These are phyloP conservation scores for Venustaconcha ellipsiformis DNA, from an alignment of 1,140 invertebrate genomes.

Conservation along the genomic window DNA sequence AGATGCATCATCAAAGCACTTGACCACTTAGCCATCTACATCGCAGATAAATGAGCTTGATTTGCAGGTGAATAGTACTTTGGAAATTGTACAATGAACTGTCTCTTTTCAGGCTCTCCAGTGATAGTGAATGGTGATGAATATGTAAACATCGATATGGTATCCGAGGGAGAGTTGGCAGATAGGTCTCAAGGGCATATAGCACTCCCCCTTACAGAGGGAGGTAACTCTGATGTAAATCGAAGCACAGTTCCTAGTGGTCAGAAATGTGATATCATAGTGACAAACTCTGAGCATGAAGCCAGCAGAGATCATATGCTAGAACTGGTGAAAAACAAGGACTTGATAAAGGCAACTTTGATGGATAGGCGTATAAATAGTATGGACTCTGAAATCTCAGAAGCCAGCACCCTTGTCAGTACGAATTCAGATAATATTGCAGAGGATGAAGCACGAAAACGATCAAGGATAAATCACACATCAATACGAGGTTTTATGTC, in stretches of 20 bases:
- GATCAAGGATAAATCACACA: constrained; percentile 70
- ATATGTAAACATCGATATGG: constrained; percentile 67
- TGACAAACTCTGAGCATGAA: constrained; percentile 20
- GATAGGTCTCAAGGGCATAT: constrained; percentile 16
- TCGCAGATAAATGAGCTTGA: no score
- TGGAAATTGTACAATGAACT: not conserved
- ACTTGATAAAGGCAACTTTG: constrained; percentile 73
- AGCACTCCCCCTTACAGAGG: not conserved
- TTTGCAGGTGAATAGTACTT: no score
- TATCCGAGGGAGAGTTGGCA: not conserved
- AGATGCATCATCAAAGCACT: no score
- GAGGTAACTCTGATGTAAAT: constrained; percentile 11
- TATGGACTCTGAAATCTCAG: constrained; percentile 88
- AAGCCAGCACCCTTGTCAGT: constrained; percentile 59
- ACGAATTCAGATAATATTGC: constrained; percentile 24
- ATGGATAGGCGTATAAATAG: constrained; percentile 88
- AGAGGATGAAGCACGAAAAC: constrained; percentile 40
- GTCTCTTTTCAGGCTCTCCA: constrained; percentile 58
- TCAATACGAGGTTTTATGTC: constrained; percentile 90
- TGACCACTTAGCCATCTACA: no score
- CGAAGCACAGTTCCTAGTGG: constrained; percentile 12
- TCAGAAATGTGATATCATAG: constrained; percentile 60
- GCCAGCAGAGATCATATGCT: constrained; percentile 57
- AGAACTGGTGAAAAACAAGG: constrained; percentile 68
- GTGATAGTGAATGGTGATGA: constrained; percentile 68